phyloP scores from a whole-genome alignment of 2,113 vertebrate species.

The Odobenus rosmarus region DNA sequence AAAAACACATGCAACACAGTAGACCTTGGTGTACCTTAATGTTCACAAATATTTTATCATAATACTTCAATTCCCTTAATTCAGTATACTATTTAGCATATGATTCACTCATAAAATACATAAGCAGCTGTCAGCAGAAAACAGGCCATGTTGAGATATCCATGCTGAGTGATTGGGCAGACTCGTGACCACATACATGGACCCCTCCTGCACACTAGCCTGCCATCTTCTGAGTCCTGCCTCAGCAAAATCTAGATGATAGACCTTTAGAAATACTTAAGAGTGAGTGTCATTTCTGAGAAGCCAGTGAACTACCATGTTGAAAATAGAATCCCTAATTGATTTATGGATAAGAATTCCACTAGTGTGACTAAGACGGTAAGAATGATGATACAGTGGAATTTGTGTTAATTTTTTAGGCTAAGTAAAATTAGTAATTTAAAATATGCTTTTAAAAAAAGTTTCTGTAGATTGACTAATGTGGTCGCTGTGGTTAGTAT shows the following conservation, averaged over 20 bases:
- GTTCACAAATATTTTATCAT: constrained; percentile 14
- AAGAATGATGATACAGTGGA: neutral
- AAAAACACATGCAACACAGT: neutral
- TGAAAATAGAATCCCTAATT: neutral
- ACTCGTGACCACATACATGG: neutral
- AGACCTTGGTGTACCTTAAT: neutral
- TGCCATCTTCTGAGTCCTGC: neutral
- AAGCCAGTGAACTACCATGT: neutral
- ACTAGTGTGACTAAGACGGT: neutral
- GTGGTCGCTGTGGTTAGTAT: neutral
- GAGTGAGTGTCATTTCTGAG: neutral
- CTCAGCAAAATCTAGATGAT: neutral
- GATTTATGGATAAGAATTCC: neutral
- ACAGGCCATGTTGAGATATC: neutral
- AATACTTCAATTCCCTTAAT: neutral
- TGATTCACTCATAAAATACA: constrained; percentile 7
- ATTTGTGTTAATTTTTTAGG: constrained; percentile 34
- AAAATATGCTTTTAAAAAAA: neutral
- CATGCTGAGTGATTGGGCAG: neutral
- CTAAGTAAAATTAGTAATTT: neutral
- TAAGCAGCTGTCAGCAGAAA: constrained; percentile 2
- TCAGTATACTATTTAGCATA: neutral
- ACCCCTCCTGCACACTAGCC: neutral
- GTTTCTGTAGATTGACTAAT: neutral
- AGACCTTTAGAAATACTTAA: neutral